Conservation (phyloP, 2,888 invertebrate genomes). For the Amorpha juglandis region DNA sequence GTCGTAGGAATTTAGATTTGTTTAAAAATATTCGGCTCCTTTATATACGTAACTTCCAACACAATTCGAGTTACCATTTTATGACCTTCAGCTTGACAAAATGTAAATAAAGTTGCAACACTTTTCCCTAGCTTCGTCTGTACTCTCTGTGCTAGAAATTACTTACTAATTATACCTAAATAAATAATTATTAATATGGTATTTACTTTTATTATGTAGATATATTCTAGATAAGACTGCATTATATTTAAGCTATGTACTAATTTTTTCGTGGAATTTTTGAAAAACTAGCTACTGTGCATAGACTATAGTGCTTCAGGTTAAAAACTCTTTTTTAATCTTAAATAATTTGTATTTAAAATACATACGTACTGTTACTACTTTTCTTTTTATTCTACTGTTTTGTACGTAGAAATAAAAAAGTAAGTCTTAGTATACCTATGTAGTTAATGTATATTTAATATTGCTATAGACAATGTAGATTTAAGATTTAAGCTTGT, state of each 20-base stretch:
- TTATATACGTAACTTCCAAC: constrained; percentile 66
- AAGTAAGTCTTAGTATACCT: constrained; percentile 15
- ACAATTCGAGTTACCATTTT: constrained; percentile 79
- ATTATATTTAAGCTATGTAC: constrained; percentile 37
- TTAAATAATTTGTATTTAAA: constrained; percentile 13
- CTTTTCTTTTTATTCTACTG: constrained; percentile 21
- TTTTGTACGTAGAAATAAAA: constrained; percentile 28
- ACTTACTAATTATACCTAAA: constrained; percentile 32
- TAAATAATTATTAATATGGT: constrained; percentile 7
- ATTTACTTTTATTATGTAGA: constrained; percentile 39
- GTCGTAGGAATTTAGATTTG: constrained; percentile 49
- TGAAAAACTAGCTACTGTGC: constrained; percentile 12
- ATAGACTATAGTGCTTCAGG: not conserved
- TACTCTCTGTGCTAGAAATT: constrained; percentile 31
- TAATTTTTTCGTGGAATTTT: not conserved
- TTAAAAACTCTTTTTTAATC: not conserved
- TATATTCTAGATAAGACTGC: constrained; percentile 54
- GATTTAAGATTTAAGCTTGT: constrained; percentile 1
- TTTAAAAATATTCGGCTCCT: constrained; percentile 48
- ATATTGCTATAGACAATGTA: constrained; percentile 22
- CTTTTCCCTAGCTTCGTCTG: constrained; percentile 50
- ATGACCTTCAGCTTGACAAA: constrained; percentile 62
- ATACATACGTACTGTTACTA: constrained; percentile 9
- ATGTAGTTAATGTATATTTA: constrained; percentile 30
- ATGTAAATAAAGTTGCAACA: constrained; percentile 68